phyloP scores from a whole-genome alignment of 2,888 invertebrate genomes.

The Himalopsyche tibetana region DNA sequence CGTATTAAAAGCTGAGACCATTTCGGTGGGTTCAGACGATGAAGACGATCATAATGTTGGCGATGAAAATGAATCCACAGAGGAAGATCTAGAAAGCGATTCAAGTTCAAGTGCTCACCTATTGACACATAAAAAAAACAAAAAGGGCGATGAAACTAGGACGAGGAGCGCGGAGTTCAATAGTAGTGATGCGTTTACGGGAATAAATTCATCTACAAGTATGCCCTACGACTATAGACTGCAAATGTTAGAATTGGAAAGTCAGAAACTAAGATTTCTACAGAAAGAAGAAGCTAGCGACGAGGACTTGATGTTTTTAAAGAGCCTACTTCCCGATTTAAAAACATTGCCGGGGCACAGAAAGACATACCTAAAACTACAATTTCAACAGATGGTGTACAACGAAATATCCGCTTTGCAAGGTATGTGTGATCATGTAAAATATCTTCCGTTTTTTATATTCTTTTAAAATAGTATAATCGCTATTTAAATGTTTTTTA shows the following conservation, averaged over 20 bases:
- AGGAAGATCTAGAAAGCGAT: neutral
- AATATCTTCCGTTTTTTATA: too few species aligned
- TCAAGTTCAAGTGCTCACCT: neutral
- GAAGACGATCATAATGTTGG: neutral
- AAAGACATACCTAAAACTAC: neutral
- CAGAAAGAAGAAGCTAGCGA: neutral
- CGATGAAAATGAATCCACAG: neutral
- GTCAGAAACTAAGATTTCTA: neutral
- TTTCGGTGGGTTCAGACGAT: neutral
- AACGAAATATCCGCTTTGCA: slow-evolving; percentile 6
- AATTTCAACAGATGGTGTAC: slow-evolving; percentile 10
- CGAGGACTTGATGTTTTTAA: neutral
- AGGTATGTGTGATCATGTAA: neutral
- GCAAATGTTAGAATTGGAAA: slow-evolving; percentile 16
- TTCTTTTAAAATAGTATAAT: too few species aligned
- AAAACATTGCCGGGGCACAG: neutral
- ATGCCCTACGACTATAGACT: slow-evolving; percentile 10
- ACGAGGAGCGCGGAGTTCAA: too few species aligned
- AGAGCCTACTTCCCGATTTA: neutral
- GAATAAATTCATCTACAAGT: too few species aligned
- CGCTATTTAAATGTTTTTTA: too few species aligned
- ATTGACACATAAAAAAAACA: neutral
- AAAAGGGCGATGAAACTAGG: neutral
- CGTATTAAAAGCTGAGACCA: neutral
- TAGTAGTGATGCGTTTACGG: too few species aligned